Conservation (phyloP, 2,797 vertebrate genomes). For the Lagothrix lagotricha region DNA sequence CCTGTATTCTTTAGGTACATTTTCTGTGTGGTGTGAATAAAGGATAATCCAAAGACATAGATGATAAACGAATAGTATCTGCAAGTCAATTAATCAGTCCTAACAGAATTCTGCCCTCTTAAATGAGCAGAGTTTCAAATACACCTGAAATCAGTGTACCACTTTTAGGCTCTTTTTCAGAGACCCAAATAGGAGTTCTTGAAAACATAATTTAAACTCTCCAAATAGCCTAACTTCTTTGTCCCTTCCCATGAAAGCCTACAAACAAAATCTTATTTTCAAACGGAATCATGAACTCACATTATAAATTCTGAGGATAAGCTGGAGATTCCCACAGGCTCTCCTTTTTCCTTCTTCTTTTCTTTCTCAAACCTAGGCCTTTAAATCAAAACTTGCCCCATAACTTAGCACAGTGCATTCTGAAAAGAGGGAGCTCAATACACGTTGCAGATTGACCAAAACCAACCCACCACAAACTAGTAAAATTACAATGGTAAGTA, state of each 20-base stretch:
- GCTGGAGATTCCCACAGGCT: background rate
- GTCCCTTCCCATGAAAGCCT: background rate
- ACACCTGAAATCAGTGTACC: slow-evolving; percentile 61
- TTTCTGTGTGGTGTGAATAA: background rate
- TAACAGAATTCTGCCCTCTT: slow-evolving; percentile 69
- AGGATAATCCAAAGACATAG: slow-evolving; percentile 56
- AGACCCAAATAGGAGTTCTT: slow-evolving; percentile 66
- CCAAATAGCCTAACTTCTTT: background rate
- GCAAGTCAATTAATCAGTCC: slow-evolving; percentile 48
- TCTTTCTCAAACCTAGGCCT: background rate
- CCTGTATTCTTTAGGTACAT: background rate
- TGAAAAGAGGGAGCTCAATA: background rate
- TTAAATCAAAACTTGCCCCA: background rate
- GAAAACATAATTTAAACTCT: slow-evolving; percentile 12
- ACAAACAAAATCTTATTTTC: background rate
- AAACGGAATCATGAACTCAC: background rate
- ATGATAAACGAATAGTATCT: slow-evolving; percentile 58
- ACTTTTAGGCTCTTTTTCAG: slow-evolving; percentile 66
- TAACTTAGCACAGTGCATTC: background rate
- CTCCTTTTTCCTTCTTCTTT: background rate
- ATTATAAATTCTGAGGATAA: background rate
- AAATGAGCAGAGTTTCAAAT: slow-evolving; percentile 71
- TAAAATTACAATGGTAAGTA: too few species aligned
- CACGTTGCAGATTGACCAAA: background rate
- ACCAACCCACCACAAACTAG: background rate